Evolutionary conservation across 2,113 vertebrate species (phyloP).

Genomic region (Setophaga petechia): DNA sequence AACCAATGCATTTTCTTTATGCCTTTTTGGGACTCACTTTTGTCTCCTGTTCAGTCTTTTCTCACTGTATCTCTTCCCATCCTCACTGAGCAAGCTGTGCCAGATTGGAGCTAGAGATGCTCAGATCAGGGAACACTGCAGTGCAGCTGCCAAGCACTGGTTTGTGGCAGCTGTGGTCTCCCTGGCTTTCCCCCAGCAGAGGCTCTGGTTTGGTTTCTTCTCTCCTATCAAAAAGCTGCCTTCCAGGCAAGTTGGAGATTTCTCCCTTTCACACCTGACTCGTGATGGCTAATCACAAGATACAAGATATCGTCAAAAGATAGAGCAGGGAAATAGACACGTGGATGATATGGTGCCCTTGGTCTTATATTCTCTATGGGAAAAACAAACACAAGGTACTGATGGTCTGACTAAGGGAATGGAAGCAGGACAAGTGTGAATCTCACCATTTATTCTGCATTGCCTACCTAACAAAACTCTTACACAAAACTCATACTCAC

Average conservation of each 20-base stretch:
- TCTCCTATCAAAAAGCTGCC: not conserved
- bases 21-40: not conserved
- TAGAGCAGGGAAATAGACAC: not conserved
- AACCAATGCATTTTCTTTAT: not conserved
- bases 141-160: not conserved
- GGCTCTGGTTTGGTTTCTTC: not conserved
- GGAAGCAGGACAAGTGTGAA: not conserved
- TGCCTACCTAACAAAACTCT: not conserved
- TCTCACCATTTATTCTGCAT: not conserved
- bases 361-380: not conserved
- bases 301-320: not conserved
- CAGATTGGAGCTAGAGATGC: not conserved
- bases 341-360: not conserved
- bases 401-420: not conserved
- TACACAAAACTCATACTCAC: not conserved
- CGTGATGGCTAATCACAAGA: not conserved
- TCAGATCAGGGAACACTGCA: accelerated
- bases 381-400: not conserved
- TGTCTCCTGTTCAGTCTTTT: not conserved
- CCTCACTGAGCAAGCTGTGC: not conserved
- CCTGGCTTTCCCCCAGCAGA: not conserved
- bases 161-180: not conserved
- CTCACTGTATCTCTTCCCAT: not conserved
- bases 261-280: not conserved
- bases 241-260: not conserved